Percentiles rank a stretch among this genome's conserved stretches.
Conservation (phyloP, 2,888 invertebrate species). For the Trachelus troglodyta region DNA sequence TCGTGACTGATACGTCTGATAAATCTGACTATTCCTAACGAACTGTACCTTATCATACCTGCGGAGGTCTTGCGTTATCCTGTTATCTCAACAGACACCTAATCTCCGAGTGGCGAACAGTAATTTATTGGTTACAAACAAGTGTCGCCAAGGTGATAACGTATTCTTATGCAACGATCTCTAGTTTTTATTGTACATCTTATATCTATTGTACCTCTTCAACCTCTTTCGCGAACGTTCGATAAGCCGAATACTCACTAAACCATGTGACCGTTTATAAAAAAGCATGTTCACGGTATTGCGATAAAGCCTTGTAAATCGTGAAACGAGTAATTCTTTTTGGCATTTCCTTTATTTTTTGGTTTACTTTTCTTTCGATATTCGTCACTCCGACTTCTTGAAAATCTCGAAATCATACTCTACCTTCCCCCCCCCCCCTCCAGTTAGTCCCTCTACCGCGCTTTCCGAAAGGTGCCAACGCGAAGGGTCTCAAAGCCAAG, state of each 20-base stretch:
- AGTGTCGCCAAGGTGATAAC: background rate
- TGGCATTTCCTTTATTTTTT: background rate
- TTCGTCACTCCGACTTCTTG: background rate
- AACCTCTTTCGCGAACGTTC: no score
- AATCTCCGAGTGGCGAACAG: background rate
- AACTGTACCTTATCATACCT: conserved; percentile 25
- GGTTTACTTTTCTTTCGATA: background rate
- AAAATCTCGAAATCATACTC: background rate
- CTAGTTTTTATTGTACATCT: background rate
- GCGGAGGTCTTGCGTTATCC: background rate
- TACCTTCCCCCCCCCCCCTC: background rate
- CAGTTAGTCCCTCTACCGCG: no score
- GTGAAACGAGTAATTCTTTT: background rate
- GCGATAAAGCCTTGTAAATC: background rate
- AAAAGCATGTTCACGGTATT: background rate
- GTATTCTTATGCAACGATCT: background rate
- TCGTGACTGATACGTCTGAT: conserved; percentile 27
- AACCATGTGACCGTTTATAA: background rate
- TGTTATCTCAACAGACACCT: background rate
- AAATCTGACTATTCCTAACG: conserved; percentile 32
- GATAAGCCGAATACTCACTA: no score
- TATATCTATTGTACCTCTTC: background rate
- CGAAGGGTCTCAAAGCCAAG: conserved; percentile 24
- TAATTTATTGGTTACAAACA: background rate
- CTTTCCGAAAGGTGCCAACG: conserved; percentile 3